phyloP scores from a whole-genome alignment of 2,113 vertebrate genomes.

The Callithrix jacchus region DNA sequence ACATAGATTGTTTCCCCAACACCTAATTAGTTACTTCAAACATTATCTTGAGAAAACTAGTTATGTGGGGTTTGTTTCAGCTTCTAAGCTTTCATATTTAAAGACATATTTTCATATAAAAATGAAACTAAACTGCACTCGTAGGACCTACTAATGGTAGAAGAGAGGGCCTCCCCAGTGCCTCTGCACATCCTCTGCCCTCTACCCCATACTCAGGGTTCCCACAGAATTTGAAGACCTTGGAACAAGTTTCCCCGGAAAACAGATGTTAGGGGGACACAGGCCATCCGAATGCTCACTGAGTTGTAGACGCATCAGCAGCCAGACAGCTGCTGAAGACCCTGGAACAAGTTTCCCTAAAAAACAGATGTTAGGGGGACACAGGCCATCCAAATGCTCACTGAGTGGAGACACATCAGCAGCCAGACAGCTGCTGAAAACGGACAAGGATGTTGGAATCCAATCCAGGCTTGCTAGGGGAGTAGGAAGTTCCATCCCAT shows the following conservation, averaged over 20 bases:
- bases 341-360: not conserved
- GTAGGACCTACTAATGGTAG: not conserved
- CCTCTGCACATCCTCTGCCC: accelerated
- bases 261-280: not conserved
- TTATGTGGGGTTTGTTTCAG: not conserved
- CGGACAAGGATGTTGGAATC: slow-evolving; percentile 60
- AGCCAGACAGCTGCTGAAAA: slow-evolving; percentile 57
- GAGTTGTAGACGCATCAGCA: not conserved
- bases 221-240: not conserved
- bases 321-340: slow-evolving; percentile 37
- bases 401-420: not conserved
- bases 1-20: not conserved
- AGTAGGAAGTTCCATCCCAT: not conserved
- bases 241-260: not conserved
- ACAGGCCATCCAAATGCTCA: accelerated
- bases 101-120: not conserved
- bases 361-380: not conserved
- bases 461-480: not conserved
- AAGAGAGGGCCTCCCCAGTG: not conserved
- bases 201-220: not conserved
- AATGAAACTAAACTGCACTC: not conserved
- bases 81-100: not conserved
- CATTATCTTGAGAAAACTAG: not conserved
- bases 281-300: accelerated
- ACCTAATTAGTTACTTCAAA: not conserved